These are phyloP conservation scores for Notechis scutatus DNA, from an alignment of 2,113 vertebrate species.

Conservation along the genomic window DNA sequence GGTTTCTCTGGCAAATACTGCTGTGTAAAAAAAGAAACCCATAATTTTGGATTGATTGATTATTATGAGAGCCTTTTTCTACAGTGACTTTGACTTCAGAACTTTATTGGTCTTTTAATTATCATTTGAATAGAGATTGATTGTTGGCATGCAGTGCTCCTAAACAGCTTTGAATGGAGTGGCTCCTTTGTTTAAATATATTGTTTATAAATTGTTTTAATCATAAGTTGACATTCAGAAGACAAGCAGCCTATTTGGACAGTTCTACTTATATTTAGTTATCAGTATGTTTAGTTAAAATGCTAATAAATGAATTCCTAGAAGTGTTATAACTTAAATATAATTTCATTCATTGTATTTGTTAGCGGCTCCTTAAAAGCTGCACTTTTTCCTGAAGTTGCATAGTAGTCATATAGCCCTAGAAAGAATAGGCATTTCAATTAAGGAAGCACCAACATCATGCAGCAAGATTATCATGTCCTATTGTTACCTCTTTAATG, in stretches of 20 bases:
- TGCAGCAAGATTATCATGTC: neutral
- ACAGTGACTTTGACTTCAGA: rapidly evolving
- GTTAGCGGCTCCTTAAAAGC: neutral
- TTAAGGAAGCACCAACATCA: neutral
- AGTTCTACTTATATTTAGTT: neutral
- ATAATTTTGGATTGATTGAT: neutral
- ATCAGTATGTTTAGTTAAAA: neutral
- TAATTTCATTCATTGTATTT: neutral
- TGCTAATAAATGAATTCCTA: neutral
- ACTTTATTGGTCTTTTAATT: neutral
- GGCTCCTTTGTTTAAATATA: rapidly evolving
- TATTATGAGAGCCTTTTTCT: neutral
- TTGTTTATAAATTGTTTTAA: neutral
- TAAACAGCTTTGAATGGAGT: neutral
- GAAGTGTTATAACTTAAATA: neutral
- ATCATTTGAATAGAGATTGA: neutral
- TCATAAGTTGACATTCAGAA: neutral
- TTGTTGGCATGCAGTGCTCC: neutral
- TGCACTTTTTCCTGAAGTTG: neutral
- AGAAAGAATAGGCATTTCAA: neutral
- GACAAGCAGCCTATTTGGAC: neutral
- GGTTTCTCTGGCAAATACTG: neutral
- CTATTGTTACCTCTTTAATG: neutral
- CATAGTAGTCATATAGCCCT: neutral
- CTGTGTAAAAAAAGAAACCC: neutral